A percentile compares a stretch with the other conserved stretches of the same genome.
Evolutionary conservation across 1,140 invertebrate species (phyloP).

Genomic region (Diorhabda sublineata): DNA sequence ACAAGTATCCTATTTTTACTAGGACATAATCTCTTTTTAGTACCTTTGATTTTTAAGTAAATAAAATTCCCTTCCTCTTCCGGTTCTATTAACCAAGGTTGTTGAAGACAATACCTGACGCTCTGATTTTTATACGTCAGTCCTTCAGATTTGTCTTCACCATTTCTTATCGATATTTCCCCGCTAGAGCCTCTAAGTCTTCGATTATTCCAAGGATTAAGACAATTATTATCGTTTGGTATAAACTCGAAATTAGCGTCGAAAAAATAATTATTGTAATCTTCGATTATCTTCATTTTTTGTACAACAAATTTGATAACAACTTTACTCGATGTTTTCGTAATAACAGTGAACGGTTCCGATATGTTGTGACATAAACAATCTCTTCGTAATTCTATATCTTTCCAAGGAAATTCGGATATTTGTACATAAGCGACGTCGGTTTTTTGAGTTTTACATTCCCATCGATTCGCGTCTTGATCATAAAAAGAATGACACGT

Average conservation of each 20-base stretch:
- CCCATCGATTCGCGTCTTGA: constrained; percentile 53
- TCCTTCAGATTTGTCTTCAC: constrained; percentile 27
- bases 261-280: constrained; percentile 75
- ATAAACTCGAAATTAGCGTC: constrained; percentile 74
- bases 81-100: constrained; percentile 74
- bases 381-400: constrained; percentile 63
- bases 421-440: constrained; percentile 60
- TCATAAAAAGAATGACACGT: constrained; percentile 62
- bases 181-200: constrained; percentile 66
- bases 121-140: constrained; percentile 29
- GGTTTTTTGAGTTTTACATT: constrained; percentile 52
- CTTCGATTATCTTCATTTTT: constrained; percentile 77
- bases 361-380: constrained; percentile 70
- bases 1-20: constrained; percentile 71
- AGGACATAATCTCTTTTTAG: constrained; percentile 59
- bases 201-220: constrained; percentile 58
- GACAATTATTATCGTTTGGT: constrained; percentile 55
- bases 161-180: constrained; percentile 56
- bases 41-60: constrained; percentile 65
- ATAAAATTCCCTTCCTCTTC: constrained; percentile 67
- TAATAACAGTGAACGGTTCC: constrained; percentile 56
- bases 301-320: constrained; percentile 70
- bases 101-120: constrained; percentile 57
- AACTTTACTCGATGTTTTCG: constrained; percentile 62
- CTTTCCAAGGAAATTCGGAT: constrained; percentile 69